Evolutionary conservation across 1,140 invertebrate species (phyloP), one percentile per base, ranked within the genome.

Genomic region (Pachyrhynchus sulphureomaculatus): DNA sequence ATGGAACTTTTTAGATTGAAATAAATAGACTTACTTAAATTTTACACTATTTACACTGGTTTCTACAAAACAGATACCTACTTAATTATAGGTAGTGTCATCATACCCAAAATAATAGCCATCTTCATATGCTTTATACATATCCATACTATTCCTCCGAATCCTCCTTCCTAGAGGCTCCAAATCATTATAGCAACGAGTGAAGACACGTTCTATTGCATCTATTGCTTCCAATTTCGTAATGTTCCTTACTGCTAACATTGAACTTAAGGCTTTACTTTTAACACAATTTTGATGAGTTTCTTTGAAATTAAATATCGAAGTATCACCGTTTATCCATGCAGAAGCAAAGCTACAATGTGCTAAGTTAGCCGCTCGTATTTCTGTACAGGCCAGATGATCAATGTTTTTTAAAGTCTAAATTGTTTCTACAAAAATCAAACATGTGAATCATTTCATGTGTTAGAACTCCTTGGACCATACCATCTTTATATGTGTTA

Each of bases 361-460:
- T 0, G 90, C 89, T 4, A 97, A 78, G 77, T 95, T 96, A 0
- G 94, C 93, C 4, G 92, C 92, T 67, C 91, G 78, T 62, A 97
- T 91, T 82, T 98, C 96, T 0, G 94, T 95, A 73, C 96, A 98
- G 0, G 95, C 95, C 34, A 98, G 76, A 79, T 98, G 96, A 69
- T 96, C 88, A 53, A 95, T 78, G 75, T 98, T 95, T 65, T n/a
- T 84, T 88, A 66, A 95, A 92, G 74, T 98, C 89, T 29, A 97
- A 72, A 51, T 97, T 85, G 65, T 94, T 90, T 37, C 86, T 83
- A 77, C 95, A 98, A 70, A 88, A 91, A 76, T 98, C 96, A 77
- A 96, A 98, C 91, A 97, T 96, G 76, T 98, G 96, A 36, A 97
- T 88, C 82, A 98, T 84, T 79, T 98, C 96, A 77, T 98, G 96